Evolutionary conservation across 2,113 vertebrate species (phyloP).

Genomic region (Pipa parva): DNA sequence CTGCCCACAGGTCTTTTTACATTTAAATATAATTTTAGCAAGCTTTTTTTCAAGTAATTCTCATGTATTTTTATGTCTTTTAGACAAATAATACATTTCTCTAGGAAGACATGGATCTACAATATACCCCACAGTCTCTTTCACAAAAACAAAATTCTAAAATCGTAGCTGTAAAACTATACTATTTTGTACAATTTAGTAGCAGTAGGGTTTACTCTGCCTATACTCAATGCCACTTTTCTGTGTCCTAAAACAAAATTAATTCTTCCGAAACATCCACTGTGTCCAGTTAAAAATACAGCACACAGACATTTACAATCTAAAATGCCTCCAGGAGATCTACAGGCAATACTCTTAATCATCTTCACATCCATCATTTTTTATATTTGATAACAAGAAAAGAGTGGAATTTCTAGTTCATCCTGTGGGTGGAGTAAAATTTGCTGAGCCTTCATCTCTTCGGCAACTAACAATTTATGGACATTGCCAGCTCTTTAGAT

Average conservation of each 20-base stretch:
- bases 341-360: neutral
- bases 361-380: neutral
- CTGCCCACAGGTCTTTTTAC: no score
- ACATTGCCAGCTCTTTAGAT: slow-evolving; percentile 25
- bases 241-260: neutral
- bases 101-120: no score
- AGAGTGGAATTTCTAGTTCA: slow-evolving; percentile 15
- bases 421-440: slow-evolving; percentile 25
- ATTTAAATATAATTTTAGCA: no score
- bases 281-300: neutral
- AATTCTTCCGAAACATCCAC: neutral
- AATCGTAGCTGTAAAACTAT: no score
- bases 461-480: neutral
- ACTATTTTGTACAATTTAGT: no score
- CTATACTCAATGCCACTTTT: no score
- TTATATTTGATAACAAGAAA: neutral
- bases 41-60: no score
- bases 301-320: neutral
- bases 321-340: neutral
- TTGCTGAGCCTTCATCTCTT: slow-evolving; percentile 4
- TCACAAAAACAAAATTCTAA: no score
- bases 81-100: no score
- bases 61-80: no score
- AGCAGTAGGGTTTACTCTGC: no score
- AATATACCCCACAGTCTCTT: no score